phyloP scores from a whole-genome alignment of 2,113 vertebrate species.

The Hemichromis elongatus region DNA sequence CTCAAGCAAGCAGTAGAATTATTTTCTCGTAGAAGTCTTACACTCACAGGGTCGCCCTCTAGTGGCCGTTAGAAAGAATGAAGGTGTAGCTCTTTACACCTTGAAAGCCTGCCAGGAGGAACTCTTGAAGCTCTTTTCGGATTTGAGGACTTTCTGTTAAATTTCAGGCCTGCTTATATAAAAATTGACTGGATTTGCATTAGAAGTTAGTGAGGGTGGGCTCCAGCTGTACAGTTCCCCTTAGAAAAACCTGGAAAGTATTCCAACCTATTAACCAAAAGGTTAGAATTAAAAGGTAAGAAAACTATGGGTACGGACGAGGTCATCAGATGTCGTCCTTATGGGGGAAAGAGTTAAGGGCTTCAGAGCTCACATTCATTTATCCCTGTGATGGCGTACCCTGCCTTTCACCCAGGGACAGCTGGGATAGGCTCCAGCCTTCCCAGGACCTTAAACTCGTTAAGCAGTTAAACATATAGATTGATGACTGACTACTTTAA shows the following conservation, averaged over 20 bases:
- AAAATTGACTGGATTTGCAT: background rate
- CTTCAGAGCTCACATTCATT: background rate
- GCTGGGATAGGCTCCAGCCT: background rate
- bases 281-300: background rate
- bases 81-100: background rate
- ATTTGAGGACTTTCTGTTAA: too few relatives aligned
- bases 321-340: background rate
- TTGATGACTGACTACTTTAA: background rate
- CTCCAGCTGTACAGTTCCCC: background rate
- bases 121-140: too few relatives aligned
- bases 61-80: background rate
- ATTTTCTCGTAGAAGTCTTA: background rate
- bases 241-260: background rate
- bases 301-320: rapidly evolving
- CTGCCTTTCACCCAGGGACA: background rate
- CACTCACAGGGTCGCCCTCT: background rate
- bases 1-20: rapidly evolving
- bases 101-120: background rate
- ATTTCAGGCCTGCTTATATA: too few relatives aligned
- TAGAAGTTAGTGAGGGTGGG: rapidly evolving
- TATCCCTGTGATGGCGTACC: background rate
- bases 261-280: background rate
- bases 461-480: background rate
- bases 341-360: background rate
- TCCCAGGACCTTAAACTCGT: background rate